Evolutionary conservation across 2,113 vertebrate species (phyloP), one percentile per base, ranked within the genome.

Genomic region (Dissostichus mawsoni): DNA sequence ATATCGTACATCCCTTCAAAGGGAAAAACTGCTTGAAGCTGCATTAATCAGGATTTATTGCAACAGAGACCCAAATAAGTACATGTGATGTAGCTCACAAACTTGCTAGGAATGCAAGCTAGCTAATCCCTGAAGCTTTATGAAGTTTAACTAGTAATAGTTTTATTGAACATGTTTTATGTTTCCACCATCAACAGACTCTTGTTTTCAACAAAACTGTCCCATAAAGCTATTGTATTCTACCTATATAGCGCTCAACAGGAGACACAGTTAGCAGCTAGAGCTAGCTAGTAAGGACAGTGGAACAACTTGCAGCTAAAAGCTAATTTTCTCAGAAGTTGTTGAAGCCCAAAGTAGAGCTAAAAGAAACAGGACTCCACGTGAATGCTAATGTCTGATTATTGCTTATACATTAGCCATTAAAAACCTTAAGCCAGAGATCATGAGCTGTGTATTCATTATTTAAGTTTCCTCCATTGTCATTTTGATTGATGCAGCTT

Each of bases 401-500:
- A 25, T 18, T 9, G 23, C 44, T 9, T 17, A 67, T 33, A 25
- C 0, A 7, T 58, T 33, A 9, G 23, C 44, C 3, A 51, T 47
- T 55, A 1, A 52, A 53, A 47, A 29, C 29, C 29, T 4, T 29
- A 29, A 29, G 29, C 29, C 36, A 41, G 36, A 41, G 7, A 41
- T 36, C 17, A 61, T 65, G 10, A 53, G 18, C 18, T 14, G 47
- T 12, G 47, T 8, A 41, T 41, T 5, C 5, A 41, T 41, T 41
- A 41, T 8, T 41, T 8, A 41, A 41, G 1, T 41, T 8, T 41
- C 36, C 36, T 41, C 36, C 36, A 41, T 41, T 41, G 36, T 41
- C 11, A 62, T 18, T 62, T 10, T 41, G 9, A 62, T 62, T n/a
- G 57, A 67, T 76, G 52, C 67, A 72, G 10, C 74, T 70, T 48